Percentiles rank a stretch among this genome's conserved stretches.
Conservation (phyloP, 23 tunicate genomes). For the Phallusia fumigata region DNA sequence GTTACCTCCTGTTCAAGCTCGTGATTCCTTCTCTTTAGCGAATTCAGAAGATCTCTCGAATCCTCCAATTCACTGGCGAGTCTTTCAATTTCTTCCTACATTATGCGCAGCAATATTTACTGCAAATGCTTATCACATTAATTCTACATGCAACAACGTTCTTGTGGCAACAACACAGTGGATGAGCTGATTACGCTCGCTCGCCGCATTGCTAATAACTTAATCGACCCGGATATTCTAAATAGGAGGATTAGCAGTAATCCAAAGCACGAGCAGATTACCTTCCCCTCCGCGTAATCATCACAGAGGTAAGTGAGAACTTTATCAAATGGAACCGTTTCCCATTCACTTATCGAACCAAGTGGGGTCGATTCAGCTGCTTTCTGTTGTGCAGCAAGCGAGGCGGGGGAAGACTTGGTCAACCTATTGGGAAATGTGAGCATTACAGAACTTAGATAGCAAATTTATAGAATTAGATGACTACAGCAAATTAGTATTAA, state of each 20-base stretch:
- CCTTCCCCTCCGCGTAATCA: slow-evolving; percentile 7
- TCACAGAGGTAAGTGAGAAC: slow-evolving; percentile 7
- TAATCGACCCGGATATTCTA: neutral
- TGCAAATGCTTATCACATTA: neutral
- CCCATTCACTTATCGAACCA: slow-evolving; percentile 35
- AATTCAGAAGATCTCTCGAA: neutral
- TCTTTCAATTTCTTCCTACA: slow-evolving; percentile 20
- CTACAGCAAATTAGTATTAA: no score
- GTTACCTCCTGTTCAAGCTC: neutral
- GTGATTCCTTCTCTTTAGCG: neutral
- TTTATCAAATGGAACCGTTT: slow-evolving; percentile 48
- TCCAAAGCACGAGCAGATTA: neutral
- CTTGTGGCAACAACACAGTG: no score
- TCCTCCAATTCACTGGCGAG: slow-evolving; percentile 12
- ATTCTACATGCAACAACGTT: no score
- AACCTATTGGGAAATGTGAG: slow-evolving; percentile 15
- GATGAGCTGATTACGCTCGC: no score
- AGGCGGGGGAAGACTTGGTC: slow-evolving; percentile 21
- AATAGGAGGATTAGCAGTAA: neutral
- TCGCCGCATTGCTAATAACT: no score
- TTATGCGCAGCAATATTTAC: neutral
- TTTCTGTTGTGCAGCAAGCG: neutral
- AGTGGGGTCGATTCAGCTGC: slow-evolving; percentile 16
- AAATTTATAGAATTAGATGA: no score
- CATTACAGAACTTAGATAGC: no score